Conservation (phyloP, 2,888 invertebrate species). For the Agrilus cyanescens region DNA sequence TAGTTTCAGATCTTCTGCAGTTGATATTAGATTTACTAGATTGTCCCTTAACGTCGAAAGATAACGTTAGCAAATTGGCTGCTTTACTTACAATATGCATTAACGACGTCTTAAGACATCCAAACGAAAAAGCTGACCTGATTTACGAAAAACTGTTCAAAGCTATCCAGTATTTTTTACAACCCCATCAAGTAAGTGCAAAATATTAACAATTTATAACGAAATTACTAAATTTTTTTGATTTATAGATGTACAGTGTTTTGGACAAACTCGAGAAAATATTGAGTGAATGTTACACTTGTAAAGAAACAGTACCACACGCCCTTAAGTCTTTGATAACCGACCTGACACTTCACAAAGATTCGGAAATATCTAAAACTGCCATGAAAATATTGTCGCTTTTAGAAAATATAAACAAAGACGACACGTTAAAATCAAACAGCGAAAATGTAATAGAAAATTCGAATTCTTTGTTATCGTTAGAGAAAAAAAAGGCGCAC, state of each 20-base stretch:
- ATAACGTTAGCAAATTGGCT: constrained; percentile 2
- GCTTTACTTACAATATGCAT: constrained; percentile 4
- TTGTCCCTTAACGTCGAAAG: constrained; percentile 6
- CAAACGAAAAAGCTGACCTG: constrained; percentile 5
- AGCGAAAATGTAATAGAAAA: too few species aligned
- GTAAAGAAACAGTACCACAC: constrained; percentile 5
- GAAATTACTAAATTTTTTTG: too few species aligned
- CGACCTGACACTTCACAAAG: constrained; percentile 3
- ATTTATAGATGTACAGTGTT: constrained; percentile 8
- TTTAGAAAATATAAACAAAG: constrained; percentile 1
- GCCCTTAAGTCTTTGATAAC: constrained; percentile 3
- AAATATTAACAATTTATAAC: too few species aligned
- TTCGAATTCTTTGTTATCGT: too few species aligned
- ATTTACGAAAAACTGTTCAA: constrained; percentile 6
- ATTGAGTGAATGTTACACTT: constrained; percentile 4
- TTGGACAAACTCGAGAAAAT: constrained; percentile 6
- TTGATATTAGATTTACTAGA: constrained; percentile 4
- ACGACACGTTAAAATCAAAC: too few species aligned
- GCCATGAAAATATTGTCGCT: constrained; percentile 4
- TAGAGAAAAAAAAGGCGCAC: too few species aligned
- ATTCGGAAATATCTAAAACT: constrained; percentile 3
- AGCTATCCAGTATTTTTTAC: constrained; percentile 6
- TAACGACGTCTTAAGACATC: not conserved
- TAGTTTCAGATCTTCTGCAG: constrained; percentile 4
- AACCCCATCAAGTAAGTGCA: constrained; percentile 8